Evolutionary conservation across 2,888 invertebrate species (phyloP), one percentile per base, ranked within the genome.

Genomic region (Heliconius hortense): DNA sequence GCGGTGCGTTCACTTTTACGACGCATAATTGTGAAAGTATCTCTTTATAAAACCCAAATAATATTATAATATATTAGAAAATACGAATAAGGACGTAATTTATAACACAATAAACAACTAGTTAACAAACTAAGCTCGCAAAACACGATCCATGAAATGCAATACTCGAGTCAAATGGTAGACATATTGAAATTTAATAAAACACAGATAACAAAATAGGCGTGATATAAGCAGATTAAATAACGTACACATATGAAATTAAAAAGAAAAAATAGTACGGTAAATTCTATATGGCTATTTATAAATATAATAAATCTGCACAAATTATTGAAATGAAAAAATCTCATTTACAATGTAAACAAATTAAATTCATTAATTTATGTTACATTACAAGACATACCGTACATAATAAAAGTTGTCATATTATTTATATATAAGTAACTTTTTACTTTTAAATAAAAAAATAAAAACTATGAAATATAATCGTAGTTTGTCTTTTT

Each of bases 1-100:
- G 91, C 85, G 94, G 94, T 87, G 94, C 96, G 91, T 95, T 97
- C 96, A 88, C 96, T 97, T 91, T 96, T 96, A 82, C 97, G 96
- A 88, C 97, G 96, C 97, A 97, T 97, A 81, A 75, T 85, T 69
- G 8, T 71, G 53, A 53, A 48, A 31, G 28, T 31, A 64, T 53
- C n/a, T 63, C 48, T 31, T 69, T 69, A 69, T 69, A 56, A 69
- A 21, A 56, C n/a, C 2, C 53, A 56, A 69, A 15, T 21, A 53
- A 28, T 53, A n/a, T 13, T 31, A 13, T 69, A 21, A 31, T 69
- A 4, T 69, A 31, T 31, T 35, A 69, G 5, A n/a, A 3, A 56
- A 69, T 69, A 56, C 31, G 13, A n/a, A 56, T 15, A 35, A 21
- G 31, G 7, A 31, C 31, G 31, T 56, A 69, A 56, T 56, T 69